A percentile compares a stretch with the other conserved stretches of the same genome.
Evolutionary conservation across 1,140 invertebrate species (phyloP).

Genomic region (Papilio aristodemus): DNA sequence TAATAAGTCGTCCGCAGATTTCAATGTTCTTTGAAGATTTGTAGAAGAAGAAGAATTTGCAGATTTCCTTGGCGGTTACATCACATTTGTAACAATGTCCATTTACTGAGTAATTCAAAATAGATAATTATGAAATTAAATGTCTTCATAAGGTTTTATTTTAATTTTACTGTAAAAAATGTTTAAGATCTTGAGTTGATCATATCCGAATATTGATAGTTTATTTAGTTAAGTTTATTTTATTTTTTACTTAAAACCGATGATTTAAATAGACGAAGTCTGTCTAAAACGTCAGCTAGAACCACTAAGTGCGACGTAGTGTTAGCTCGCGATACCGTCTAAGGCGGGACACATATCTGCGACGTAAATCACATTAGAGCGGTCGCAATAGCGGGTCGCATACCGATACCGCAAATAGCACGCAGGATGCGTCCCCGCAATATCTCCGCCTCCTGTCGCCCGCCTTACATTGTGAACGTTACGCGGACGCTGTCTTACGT

Average conservation of each 20-base stretch:
- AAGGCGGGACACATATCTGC: conserved; percentile 29
- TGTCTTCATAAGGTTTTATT: too few species aligned
- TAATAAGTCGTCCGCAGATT: background rate
- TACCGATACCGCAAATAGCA: conserved; percentile 29
- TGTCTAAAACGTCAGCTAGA: conserved; percentile 6
- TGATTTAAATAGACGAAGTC: background rate
- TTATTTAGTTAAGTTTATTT: too few species aligned
- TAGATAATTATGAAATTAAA: too few species aligned
- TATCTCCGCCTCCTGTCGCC: conserved; percentile 15
- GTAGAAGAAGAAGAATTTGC: too few species aligned
- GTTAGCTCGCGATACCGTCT: conserved; percentile 11
- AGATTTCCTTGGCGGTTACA: background rate
- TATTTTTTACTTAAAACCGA: background rate
- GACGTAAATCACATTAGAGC: conserved; percentile 22
- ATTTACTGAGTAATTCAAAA: background rate
- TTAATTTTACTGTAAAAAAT: too few species aligned
- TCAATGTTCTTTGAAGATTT: background rate
- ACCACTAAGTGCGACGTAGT: conserved; percentile 6
- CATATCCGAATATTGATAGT: too few species aligned
- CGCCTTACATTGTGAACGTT: conserved; percentile 11
- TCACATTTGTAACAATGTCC: background rate
- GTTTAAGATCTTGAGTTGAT: background rate
- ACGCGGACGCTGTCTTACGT: background rate
- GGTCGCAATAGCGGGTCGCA: conserved; percentile 28
- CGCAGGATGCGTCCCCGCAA: conserved; percentile 19